phyloP scores from a whole-genome alignment of 2,888 invertebrate genomes.

The Drosophila testacea region DNA sequence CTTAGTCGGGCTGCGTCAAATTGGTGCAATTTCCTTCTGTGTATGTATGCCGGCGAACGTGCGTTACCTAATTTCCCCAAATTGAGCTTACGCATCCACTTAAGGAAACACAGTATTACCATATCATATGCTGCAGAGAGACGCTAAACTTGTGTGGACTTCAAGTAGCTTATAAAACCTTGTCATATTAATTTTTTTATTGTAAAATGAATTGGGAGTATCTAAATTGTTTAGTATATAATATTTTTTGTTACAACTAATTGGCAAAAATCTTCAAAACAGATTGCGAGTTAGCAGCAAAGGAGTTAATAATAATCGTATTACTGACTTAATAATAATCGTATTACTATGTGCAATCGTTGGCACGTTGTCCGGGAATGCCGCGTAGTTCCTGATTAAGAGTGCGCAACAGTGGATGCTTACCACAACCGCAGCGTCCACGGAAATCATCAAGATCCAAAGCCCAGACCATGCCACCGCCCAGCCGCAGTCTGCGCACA shows the following conservation, averaged over 20 bases:
- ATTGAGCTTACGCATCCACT: too few species aligned
- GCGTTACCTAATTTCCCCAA: too few species aligned
- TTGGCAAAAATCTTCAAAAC: constrained; percentile 76
- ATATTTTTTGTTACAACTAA: constrained; percentile 49
- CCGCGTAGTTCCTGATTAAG: constrained; percentile 87
- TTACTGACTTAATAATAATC: constrained; percentile 30
- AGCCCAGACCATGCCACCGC: constrained; percentile 92
- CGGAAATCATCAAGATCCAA: constrained; percentile 92
- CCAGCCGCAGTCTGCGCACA: constrained; percentile 87
- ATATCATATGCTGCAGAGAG: too few species aligned
- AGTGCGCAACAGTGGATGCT: constrained; percentile 89
- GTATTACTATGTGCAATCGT: constrained; percentile 85
- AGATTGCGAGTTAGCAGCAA: constrained; percentile 68
- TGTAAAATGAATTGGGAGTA: neutral
- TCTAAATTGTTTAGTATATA: constrained; percentile 25
- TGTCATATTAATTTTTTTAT: neutral
- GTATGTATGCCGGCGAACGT: too few species aligned
- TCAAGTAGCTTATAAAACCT: too few species aligned
- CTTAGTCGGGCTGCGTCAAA: too few species aligned
- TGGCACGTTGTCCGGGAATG: constrained; percentile 83
- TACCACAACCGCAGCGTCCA: constrained; percentile 89
- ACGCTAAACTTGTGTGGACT: too few species aligned
- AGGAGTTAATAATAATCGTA: constrained; percentile 39
- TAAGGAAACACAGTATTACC: too few species aligned
- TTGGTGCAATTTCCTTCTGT: too few species aligned